Evolutionary conservation across 2,888 invertebrate genomes (phyloP).

Genomic region (Drosophila anomalipes): DNA sequence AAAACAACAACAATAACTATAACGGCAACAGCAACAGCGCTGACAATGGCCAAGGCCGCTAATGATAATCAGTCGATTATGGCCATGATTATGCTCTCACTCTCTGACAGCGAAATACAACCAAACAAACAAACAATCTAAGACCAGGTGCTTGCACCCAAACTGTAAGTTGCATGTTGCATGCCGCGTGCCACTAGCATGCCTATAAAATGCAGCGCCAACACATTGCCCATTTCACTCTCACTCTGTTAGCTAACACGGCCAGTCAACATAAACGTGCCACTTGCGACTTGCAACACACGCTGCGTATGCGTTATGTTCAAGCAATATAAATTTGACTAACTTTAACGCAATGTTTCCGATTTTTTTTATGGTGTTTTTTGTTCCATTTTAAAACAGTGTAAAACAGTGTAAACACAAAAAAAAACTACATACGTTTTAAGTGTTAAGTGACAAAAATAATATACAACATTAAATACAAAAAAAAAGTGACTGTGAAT

Average conservation of each 20-base stretch:
- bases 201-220: constrained; percentile 76
- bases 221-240: constrained; percentile 80
- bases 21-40: constrained; percentile 18
- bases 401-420: constrained; percentile 22
- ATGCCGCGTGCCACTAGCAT: constrained; percentile 31
- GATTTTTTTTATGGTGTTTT: constrained; percentile 26
- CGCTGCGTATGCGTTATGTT: constrained; percentile 50
- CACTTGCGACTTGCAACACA: constrained; percentile 26
- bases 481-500: constrained; percentile 22
- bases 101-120: constrained; percentile 25
- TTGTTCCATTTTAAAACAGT: constrained; percentile 50
- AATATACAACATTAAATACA: constrained; percentile 8
- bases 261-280: constrained; percentile 36
- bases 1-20: constrained; percentile 29
- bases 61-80: constrained; percentile 57
- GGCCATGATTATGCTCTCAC: constrained; percentile 59
- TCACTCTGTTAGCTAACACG: constrained; percentile 74
- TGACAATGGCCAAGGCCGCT: constrained; percentile 61
- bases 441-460: background rate
- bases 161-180: constrained; percentile 33
- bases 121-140: constrained; percentile 12
- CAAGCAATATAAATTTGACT: constrained; percentile 29
- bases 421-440: constrained; percentile 3
- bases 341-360: constrained; percentile 33
- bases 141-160: constrained; percentile 73